Base-by-base conservation (phyloP, 92 coral and sea anemone species). In the Plumapathes pennacea region DNA sequence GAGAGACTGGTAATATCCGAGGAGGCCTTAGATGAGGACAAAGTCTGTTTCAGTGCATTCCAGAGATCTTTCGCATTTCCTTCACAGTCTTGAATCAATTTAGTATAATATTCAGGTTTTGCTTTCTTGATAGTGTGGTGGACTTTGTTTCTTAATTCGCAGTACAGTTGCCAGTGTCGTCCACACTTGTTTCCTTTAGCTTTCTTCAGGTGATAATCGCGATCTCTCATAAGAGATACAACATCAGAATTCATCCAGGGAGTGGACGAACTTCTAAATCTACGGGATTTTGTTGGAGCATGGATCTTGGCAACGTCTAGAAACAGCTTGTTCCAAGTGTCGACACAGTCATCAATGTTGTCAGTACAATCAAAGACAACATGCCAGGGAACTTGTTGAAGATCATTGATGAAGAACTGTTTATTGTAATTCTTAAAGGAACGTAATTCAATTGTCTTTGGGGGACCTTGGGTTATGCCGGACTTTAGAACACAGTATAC, bases 311-410 rank as follows among this genome's bases (percentile, higher is more conserved):
- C 80, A 29, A 49, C 62, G 46, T 72, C 62, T 10, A 72, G 10
- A n/a, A 72, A 72, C 17, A 72, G 80, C 46, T 69, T 61, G 51
- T 61, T 72, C 80, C 80, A 62, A 20, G 54, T 72, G 27, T 72
- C 40, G 18, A 50, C 72, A 49, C 72, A 72, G 11, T 62, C 72
- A 12, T 72, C 72, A 21, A 62, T 40, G 17, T 62, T 62, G 2
- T 50, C 64, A 23, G 46, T 48, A 10, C 42, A 33, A 28, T 49
- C 62, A 28, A 61, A 60, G 26, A 50, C 80, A 22, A 62, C 46
- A 72, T 62, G 72, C 72, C 80, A 72, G 62, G 80, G 80, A 13
- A 50, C 38, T 0, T 62, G 31, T 13, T 61, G 31, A 38, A 49
- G 80, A 27, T 62, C 80, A 47, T 34, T 26, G 31, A 50, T 62